A percentile compares a stretch with the other conserved stretches of the same genome.
These are phyloP conservation scores for Eilema sororculum DNA, from an alignment of 2,888 invertebrate species.

Conservation along the genomic window DNA sequence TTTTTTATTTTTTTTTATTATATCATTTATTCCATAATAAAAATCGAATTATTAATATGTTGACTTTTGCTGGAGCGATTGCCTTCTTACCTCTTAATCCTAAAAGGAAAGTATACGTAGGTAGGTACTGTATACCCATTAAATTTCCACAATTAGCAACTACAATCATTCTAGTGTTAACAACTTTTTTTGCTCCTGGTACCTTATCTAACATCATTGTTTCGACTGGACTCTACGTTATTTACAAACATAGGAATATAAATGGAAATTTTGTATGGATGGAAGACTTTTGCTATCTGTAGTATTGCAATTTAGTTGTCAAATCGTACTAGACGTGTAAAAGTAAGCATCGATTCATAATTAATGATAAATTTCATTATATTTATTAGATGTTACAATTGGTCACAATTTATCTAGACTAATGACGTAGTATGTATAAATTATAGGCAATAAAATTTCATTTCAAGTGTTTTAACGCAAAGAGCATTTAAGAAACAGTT, in stretches of 20 bases:
- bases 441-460: neutral
- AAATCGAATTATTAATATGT: no score
- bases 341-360: neutral
- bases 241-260: constrained; percentile 34
- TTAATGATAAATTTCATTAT: neutral
- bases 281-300: neutral
- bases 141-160: no score
- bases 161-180: constrained; percentile 45
- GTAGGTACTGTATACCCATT: no score
- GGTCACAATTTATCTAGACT: neutral
- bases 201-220: constrained; percentile 51
- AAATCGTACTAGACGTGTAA: neutral
- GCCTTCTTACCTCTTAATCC: no score
- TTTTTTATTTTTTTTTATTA: no score
- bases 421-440: neutral
- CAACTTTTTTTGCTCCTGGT: constrained; percentile 31
- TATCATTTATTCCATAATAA: no score
- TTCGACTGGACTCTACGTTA: constrained; percentile 42
- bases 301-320: neutral
- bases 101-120: no score
- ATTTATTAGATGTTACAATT: neutral
- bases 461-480: neutral
- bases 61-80: no score
- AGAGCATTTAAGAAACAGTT: neutral
- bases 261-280: constrained; percentile 33